A percentile compares a stretch with the other conserved stretches of the same genome.
Conservation (phyloP, 2,888 invertebrate species). For the Drosophila testacea region DNA sequence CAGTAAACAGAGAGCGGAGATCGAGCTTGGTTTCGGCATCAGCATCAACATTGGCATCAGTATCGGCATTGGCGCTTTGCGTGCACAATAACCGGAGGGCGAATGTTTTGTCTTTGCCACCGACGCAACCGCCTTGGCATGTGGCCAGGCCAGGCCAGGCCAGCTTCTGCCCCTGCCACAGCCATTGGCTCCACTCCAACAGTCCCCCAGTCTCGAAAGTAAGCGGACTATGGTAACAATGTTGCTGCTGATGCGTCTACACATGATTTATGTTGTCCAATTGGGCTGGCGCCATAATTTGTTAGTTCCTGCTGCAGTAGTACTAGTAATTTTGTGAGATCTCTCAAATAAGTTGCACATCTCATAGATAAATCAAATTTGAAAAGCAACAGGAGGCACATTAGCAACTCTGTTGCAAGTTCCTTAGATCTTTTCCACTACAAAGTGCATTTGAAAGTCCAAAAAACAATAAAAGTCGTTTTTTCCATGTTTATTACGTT, state of each 20-base stretch:
- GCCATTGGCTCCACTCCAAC: not conserved
- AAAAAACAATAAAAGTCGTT: not conserved
- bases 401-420: slow-evolving; percentile 18
- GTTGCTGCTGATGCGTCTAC: slow-evolving; percentile 56
- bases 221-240: slow-evolving; percentile 52
- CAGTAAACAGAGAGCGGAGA: slow-evolving; percentile 41
- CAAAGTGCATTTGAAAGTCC: slow-evolving; percentile 1
- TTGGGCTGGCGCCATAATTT: slow-evolving; percentile 61
- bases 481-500: slow-evolving; percentile 9
- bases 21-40: slow-evolving; percentile 36
- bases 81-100: slow-evolving; percentile 70
- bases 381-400: slow-evolving; percentile 11
- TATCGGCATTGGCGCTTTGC: slow-evolving; percentile 53
- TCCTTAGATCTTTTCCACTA: slow-evolving; percentile 3
- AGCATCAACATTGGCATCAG: slow-evolving; percentile 30
- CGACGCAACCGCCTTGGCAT: slow-evolving; percentile 69
- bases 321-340: slow-evolving; percentile 22
- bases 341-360: slow-evolving; percentile 52
- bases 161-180: slow-evolving; percentile 7
- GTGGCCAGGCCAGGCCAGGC: slow-evolving; percentile 40
- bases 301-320: slow-evolving; percentile 17
- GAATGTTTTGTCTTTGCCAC: slow-evolving; percentile 71
- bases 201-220: slow-evolving; percentile 35
- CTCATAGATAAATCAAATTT: slow-evolving; percentile 51
- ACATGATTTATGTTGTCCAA: slow-evolving; percentile 55